These are phyloP conservation scores for Conus ventricosus DNA, from an alignment of 1,140 invertebrate genomes.

Conservation along the genomic window DNA sequence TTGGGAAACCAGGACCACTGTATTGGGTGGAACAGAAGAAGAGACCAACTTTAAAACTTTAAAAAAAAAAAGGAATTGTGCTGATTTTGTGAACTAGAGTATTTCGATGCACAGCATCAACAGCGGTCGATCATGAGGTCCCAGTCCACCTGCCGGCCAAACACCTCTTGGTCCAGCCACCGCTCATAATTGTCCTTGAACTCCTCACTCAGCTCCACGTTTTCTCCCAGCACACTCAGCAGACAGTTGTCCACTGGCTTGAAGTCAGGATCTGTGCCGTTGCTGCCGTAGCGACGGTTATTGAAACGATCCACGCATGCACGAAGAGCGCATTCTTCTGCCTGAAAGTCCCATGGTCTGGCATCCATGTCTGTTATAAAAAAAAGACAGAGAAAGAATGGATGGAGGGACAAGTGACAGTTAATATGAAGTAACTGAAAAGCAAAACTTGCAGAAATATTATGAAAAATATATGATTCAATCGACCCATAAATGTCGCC, in stretches of 20 bases:
- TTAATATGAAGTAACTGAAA: no score
- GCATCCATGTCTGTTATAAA: slow-evolving; percentile 89
- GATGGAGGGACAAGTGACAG: neutral
- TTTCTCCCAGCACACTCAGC: slow-evolving; percentile 86
- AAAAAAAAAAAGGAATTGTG: no score
- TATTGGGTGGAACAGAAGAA: no score
- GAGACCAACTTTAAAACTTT: no score
- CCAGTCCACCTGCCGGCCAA: slow-evolving; percentile 84
- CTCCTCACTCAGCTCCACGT: slow-evolving; percentile 89
- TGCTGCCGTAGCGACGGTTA: slow-evolving; percentile 86
- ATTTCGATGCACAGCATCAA: neutral
- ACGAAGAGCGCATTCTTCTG: slow-evolving; percentile 95
- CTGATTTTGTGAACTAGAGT: no score
- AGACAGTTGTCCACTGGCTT: slow-evolving; percentile 91
- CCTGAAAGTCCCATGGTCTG: slow-evolving; percentile 98
- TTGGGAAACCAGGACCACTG: no score
- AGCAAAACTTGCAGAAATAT: neutral
- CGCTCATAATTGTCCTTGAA: slow-evolving; percentile 97
- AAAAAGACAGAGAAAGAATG: neutral
- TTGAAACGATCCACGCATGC: slow-evolving; percentile 97
- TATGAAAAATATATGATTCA: slow-evolving; percentile 1
- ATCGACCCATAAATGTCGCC: neutral
- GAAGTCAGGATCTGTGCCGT: slow-evolving; percentile 79
- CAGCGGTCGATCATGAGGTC: slow-evolving; percentile 74
- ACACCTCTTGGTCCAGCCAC: slow-evolving; percentile 98